Base-by-base conservation (phyloP, 2,113 vertebrate genomes). In the Kryptolebias marmoratus region DNA sequence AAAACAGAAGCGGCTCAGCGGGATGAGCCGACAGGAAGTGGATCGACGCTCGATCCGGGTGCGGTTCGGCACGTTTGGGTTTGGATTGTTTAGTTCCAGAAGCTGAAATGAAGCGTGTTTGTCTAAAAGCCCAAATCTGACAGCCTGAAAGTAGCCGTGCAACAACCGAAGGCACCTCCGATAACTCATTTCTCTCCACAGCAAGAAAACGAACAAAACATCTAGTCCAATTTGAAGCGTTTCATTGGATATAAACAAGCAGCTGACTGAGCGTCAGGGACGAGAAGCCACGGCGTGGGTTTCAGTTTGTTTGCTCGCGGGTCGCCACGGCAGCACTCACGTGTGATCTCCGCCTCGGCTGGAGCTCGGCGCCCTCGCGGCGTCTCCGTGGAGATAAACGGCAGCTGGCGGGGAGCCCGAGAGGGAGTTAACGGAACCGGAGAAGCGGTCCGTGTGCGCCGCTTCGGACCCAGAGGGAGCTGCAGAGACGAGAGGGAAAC, bases 271-370 rank as follows among this genome's bases (percentile, higher is more conserved):
- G 22, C 22, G 22, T 22, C 22, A 22, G 22, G 22, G 22, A 22
- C 22, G 22, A 22, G 22, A 22, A 22, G 22, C 22, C 22, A 22
- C 22, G 22, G 22, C 22, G 22, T 22, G 22, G 39, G 39, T 5
- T 42, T 42, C 39, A 42, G 39, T 39, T 42, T 74, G 71, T 79
- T 83, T 82, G 13, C 60, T 55, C 61, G 63, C 45, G 18, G 48
- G 59, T 81, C 4, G 16, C 56, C 64, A 67, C 44, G 71, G 76
- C 73, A 79, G 77, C 81, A 95, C 95, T 95, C 82, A 96, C 96
- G 92, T 90, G 12, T 74, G 89, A 69, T 89, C 74, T 47, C 75
- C 81, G 57, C 58, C 68, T 74, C 87, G 91, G 61, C 84, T 74
- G 44, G 86, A 79, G 11, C 75, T 57, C 1, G 5, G 56, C 0